Evolutionary conservation across 2,797 vertebrate genomes (phyloP).

Genomic region (Intellagama lesueurii): DNA sequence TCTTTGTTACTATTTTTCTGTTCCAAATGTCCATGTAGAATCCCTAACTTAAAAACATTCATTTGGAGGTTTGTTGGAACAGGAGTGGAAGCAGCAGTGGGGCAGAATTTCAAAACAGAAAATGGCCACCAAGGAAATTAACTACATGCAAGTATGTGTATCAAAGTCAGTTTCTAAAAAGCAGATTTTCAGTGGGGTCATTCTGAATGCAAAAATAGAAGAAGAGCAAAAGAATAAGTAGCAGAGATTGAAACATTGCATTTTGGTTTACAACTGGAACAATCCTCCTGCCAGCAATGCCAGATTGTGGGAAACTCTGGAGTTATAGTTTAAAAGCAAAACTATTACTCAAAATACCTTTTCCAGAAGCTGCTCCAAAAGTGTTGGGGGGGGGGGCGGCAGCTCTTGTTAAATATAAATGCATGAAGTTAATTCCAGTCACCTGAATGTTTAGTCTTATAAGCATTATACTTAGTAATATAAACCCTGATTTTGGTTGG

Average conservation of each 20-base stretch:
- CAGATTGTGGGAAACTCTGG: too few relatives aligned
- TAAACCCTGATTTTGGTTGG: not conserved
- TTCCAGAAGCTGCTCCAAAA: not conserved
- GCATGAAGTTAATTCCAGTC: not conserved
- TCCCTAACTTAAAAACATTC: not conserved
- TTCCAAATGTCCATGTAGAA: not conserved
- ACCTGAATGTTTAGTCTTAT: slow-evolving; percentile 21
- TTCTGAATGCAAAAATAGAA: too few relatives aligned
- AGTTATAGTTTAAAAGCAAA: too few relatives aligned
- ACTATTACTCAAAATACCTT: not conserved
- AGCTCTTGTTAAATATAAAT: not conserved
- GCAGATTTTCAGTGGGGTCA: too few relatives aligned
- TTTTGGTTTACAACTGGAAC: too few relatives aligned
- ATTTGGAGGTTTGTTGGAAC: not conserved
- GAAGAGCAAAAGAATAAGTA: too few relatives aligned
- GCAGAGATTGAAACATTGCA: too few relatives aligned
- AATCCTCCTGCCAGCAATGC: too few relatives aligned
- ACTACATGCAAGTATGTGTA: too few relatives aligned
- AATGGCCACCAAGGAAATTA: not conserved
- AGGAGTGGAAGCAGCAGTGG: not conserved
- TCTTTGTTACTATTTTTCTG: not conserved
- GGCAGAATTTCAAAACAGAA: not conserved
- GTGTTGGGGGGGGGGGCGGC: too few relatives aligned
- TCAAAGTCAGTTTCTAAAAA: too few relatives aligned
- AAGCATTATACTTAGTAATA: not conserved